phyloP scores from a whole-genome alignment of 2,888 invertebrate genomes.

The Noctua janthina region DNA sequence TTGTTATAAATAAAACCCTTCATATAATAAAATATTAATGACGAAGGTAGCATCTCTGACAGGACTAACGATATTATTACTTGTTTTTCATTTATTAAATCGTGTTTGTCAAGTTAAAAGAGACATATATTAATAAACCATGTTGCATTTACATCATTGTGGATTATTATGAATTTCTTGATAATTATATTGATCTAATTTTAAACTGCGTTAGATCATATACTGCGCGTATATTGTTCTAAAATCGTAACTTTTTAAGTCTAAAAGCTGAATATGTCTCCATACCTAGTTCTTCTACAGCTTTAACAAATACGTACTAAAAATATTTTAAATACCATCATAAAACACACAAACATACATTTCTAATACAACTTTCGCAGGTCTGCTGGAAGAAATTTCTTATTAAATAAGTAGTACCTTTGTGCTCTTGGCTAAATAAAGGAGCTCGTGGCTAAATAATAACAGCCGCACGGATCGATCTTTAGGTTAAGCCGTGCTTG shows the following conservation, averaged over 20 bases:
- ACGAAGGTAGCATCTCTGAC: conserved; percentile 7
- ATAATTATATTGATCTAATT: neutral
- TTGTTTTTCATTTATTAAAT: neutral
- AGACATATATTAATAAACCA: conserved; percentile 15
- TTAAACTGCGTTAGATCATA: neutral
- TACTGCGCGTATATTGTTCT: neutral
- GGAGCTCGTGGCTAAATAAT: too few species aligned
- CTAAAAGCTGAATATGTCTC: neutral
- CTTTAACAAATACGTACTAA: too few species aligned
- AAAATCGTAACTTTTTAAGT: neutral
- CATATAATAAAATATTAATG: conserved; percentile 4
- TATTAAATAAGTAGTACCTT: too few species aligned
- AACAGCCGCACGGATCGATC: too few species aligned
- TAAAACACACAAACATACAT: too few species aligned
- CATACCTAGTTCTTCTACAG: neutral
- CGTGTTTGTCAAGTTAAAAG: neutral
- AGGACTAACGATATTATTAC: neutral
- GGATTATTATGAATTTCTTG: neutral
- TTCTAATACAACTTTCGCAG: too few species aligned
- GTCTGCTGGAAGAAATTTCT: too few species aligned
- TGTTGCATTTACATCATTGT: neutral
- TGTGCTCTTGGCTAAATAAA: too few species aligned
- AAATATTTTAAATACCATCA: neutral
- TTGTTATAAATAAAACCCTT: neutral
- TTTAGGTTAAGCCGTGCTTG: too few species aligned